These are phyloP conservation scores for Aramus guarauna DNA, from an alignment of 2,113 vertebrate species.

Conservation along the genomic window DNA sequence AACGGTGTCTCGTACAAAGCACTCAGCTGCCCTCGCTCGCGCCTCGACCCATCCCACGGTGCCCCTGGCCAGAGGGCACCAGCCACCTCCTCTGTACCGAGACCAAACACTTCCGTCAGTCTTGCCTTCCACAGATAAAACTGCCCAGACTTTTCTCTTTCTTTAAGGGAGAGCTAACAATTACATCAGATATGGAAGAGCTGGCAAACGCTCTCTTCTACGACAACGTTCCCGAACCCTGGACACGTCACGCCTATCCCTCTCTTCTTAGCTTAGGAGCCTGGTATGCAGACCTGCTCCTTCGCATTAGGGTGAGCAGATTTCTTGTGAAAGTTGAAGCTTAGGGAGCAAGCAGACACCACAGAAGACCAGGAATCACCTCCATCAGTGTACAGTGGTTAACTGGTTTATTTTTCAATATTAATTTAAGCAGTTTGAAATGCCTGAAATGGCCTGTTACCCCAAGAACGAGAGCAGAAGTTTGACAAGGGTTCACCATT, in stretches of 20 bases:
- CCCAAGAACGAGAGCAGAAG: neutral
- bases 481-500: neutral
- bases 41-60: fast-evolving
- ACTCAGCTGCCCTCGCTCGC: neutral
- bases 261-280: conserved; percentile 70
- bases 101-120: fast-evolving
- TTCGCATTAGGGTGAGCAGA: conserved; percentile 67
- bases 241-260: conserved; percentile 76
- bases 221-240: conserved; percentile 62
- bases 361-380: neutral
- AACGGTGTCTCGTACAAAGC: neutral
- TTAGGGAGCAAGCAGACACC: fast-evolving
- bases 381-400: neutral
- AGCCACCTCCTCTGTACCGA: neutral
- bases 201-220: conserved; percentile 73
- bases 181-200: conserved; percentile 78
- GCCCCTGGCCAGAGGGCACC: fast-evolving
- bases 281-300: conserved; percentile 75
- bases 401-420: neutral
- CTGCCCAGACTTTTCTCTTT: neutral
- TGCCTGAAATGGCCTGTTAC: neutral
- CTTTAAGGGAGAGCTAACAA: conserved; percentile 75
- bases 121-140: neutral
- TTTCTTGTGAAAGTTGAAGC: neutral
- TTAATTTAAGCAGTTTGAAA: neutral